Conservation (phyloP, 2,113 vertebrate species). For the Ariopsis seemanni region DNA sequence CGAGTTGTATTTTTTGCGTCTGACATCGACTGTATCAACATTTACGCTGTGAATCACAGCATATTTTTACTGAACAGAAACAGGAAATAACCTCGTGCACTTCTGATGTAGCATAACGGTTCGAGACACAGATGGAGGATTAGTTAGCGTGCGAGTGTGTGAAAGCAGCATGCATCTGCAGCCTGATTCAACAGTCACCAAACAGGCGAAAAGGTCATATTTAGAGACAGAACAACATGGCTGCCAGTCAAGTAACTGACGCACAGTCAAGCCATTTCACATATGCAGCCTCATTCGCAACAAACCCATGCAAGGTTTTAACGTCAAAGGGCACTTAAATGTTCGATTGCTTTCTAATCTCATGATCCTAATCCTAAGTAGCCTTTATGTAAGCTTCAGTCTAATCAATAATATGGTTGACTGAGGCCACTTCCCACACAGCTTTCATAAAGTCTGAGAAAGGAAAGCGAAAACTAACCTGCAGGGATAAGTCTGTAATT, state of each 20-base stretch:
- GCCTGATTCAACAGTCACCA: slow-evolving; percentile 85
- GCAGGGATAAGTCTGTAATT: neutral
- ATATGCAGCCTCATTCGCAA: slow-evolving; percentile 11
- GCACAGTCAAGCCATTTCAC: slow-evolving; percentile 13
- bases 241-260: slow-evolving; percentile 73
- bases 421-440: neutral
- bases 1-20: neutral
- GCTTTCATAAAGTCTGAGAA: neutral
- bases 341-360: neutral
- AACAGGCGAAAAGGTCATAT: slow-evolving; percentile 83
- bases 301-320: slow-evolving; percentile 9
- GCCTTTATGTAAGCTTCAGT: neutral
- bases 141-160: slow-evolving; percentile 55
- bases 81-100: neutral
- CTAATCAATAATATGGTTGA: neutral
- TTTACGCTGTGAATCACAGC: neutral
- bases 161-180: slow-evolving; percentile 66
- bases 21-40: neutral
- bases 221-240: slow-evolving; percentile 77
- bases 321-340: neutral
- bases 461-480: neutral
- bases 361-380: neutral
- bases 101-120: slow-evolving; percentile 10
- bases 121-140: slow-evolving; percentile 39
- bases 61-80: neutral